Base-by-base conservation (phyloP, 92 coral and sea anemone species). In the Anthopleura xanthogrammica region DNA sequence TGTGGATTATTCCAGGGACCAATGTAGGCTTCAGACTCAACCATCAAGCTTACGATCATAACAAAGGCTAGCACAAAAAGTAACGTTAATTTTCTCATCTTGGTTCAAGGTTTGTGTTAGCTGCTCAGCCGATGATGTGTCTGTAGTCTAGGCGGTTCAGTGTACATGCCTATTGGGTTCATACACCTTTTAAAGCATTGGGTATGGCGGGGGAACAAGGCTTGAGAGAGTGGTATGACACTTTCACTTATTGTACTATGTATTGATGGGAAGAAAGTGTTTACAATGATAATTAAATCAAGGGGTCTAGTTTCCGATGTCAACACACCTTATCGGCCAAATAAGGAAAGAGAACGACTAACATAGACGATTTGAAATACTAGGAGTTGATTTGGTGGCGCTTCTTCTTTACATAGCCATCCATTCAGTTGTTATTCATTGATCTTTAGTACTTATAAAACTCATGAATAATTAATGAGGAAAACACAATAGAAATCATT, bases 261-360 rank as follows among this genome's bases (percentile, higher is more conserved):
- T 70, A 46, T 24, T 81, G 70, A 60, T 39, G 42, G 57, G 23
- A 58, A 42, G 46, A 70, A 29, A 46, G 65, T 81, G 74, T 81
- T 81, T 81, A 68, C 84, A 68, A 71, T 46, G 75, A 16, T 16
- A 66, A 71, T 81, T 81, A 76, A 52, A 46, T 52, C 48, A 64
- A 81, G 77, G 52, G 40, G 55, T 81, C 77, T 50, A 46, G 84
- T 52, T 80, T 81, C 84, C 84, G 75, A 71, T 81, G 55, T 81
- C 84, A 75, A 71, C 77, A 52, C 84, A 81, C 77, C 74, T 68
- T 75, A 75, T 75, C 78, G 78, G 66, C 74, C 42, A 24, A 41
- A 41, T 36, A 42, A 79, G 48, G 81, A 22, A 52, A 57, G 81
- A 22, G 17, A 20, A 29, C 17, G 12, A 13, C 74, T 8, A 36